A percentile compares a stretch with the other conserved stretches of the same genome.
Conservation (phyloP, 2,888 invertebrate genomes). For the Tanytarsus gracilentus region DNA sequence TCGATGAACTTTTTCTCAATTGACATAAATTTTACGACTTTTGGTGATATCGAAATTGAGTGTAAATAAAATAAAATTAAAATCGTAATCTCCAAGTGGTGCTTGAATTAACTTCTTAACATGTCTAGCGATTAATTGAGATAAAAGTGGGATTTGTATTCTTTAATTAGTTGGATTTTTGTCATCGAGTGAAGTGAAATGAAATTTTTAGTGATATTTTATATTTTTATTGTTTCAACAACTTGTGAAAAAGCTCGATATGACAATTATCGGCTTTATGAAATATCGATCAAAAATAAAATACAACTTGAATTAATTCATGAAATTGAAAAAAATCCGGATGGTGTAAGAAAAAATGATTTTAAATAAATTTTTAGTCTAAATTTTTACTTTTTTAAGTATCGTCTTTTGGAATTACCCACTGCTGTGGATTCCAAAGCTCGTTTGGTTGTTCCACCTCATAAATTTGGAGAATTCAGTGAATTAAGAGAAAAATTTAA, state of each 20-base stretch:
- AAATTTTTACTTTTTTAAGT: background rate
- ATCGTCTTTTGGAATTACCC: slow-evolving; percentile 9
- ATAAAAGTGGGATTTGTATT: no score
- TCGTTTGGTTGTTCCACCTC: slow-evolving; percentile 12
- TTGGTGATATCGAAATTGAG: no score
- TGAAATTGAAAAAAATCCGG: slow-evolving; percentile 19
- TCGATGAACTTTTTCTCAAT: no score
- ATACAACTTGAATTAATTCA: slow-evolving; percentile 15
- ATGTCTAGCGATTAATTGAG: no score
- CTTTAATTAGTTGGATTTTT: no score
- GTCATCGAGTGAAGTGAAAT: no score
- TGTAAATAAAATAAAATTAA: no score
- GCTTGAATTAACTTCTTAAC: no score
- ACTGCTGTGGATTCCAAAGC: background rate
- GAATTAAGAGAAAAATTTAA: background rate
- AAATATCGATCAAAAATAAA: slow-evolving; percentile 1
- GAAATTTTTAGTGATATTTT: no score
- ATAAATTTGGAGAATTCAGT: slow-evolving; percentile 20
- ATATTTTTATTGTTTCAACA: no score
- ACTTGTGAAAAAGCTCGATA: slow-evolving; percentile 30
- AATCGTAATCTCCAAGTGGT: no score
- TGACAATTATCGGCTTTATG: slow-evolving; percentile 30
- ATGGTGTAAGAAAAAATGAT: slow-evolving; percentile 9
- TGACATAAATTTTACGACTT: no score
- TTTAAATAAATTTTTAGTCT: background rate